Percentiles rank a stretch among this genome's conserved stretches.
Conservation (phyloP, 2,113 vertebrate species). For the Promerops cafer region DNA sequence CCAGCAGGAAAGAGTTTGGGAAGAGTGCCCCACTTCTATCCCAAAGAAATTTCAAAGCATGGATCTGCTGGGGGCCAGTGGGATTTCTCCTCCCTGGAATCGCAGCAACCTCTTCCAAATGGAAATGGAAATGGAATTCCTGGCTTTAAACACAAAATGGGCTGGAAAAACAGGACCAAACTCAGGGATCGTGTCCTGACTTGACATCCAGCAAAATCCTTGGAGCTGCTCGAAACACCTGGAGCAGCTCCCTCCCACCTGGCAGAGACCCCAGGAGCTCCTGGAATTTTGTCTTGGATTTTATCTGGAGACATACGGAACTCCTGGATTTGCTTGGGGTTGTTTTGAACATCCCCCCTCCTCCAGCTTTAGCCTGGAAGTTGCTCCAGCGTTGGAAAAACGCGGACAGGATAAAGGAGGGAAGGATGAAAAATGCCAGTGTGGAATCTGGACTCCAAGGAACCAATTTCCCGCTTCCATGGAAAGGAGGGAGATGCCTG, state of each 20-base stretch:
- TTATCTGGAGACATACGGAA: background rate
- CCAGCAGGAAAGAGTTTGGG: background rate
- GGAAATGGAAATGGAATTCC: background rate
- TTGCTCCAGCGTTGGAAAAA: fast-evolving
- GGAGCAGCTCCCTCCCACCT: background rate
- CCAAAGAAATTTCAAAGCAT: background rate
- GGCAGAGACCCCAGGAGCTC: background rate
- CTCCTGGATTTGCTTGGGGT: background rate
- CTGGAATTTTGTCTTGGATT: background rate
- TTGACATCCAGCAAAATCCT: background rate
- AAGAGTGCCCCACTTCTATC: fast-evolving
- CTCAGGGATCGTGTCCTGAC: fast-evolving
- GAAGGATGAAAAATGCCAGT: background rate
- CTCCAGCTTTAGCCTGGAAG: background rate
- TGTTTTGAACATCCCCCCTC: background rate
- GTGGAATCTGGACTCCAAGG: background rate
- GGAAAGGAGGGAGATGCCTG: background rate
- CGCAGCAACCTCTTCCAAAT: fast-evolving
- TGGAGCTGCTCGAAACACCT: background rate
- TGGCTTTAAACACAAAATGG: background rate
- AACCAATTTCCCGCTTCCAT: background rate
- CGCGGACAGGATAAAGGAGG: fast-evolving
- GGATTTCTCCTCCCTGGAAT: background rate
- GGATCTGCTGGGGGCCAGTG: no score
- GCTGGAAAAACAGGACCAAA: background rate